phyloP scores from a whole-genome alignment of 2,797 vertebrate species.

The Darevskia nairensis region DNA sequence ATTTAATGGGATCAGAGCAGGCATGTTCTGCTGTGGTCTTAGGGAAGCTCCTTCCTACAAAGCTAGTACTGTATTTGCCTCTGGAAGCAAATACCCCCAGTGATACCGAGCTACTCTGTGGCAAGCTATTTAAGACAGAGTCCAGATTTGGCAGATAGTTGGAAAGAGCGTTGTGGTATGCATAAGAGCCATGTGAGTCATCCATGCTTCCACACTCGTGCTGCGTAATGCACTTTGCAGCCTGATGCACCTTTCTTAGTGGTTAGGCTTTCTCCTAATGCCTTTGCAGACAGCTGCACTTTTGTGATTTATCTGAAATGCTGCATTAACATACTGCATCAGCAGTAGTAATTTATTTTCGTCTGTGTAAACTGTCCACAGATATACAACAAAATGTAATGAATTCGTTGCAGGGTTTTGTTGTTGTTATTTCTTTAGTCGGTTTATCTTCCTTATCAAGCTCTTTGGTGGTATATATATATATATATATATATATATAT shows the following conservation, averaged over 20 bases:
- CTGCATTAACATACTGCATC: not conserved
- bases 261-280: not conserved
- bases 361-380: not conserved
- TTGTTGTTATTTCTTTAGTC: not conserved
- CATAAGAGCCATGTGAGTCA: not conserved
- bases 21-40: too few relatives aligned
- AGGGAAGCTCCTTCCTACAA: too few relatives aligned
- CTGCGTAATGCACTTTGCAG: not conserved
- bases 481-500: too few relatives aligned
- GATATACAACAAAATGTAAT: not conserved
- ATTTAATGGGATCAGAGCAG: too few relatives aligned
- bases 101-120: not conserved
- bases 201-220: not conserved
- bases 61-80: too few relatives aligned
- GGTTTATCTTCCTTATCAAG: not conserved
- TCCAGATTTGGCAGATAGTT: not conserved
- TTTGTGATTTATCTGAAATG: not conserved
- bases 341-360: not conserved
- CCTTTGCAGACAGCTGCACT: not conserved
- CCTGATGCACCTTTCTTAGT: not conserved
- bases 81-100: too few relatives aligned
- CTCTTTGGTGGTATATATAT: slow-evolving; percentile 20
- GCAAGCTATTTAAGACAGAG: not conserved
- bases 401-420: not conserved
- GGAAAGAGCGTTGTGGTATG: not conserved